Conservation (phyloP, 2,888 invertebrate genomes). For the Beris chalybata region DNA sequence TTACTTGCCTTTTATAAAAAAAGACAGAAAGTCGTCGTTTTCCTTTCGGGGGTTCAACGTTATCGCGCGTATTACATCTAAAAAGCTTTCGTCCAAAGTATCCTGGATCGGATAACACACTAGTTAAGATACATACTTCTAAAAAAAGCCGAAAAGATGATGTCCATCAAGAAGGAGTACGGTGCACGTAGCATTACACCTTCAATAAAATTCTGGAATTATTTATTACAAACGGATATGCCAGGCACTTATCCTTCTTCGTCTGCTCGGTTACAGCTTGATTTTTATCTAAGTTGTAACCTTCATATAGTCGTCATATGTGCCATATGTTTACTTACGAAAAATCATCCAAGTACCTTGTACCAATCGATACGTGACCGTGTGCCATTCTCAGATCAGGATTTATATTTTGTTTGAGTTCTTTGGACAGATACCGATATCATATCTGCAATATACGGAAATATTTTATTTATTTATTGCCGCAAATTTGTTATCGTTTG, state of each 20-base stretch:
- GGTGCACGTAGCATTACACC: slow-evolving; percentile 25
- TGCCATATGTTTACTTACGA: slow-evolving; percentile 21
- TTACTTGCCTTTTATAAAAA: no score
- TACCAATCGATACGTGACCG: slow-evolving; percentile 26
- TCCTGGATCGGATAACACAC: slow-evolving; percentile 1
- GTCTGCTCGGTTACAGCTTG: slow-evolving; percentile 4
- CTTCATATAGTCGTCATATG: slow-evolving; percentile 34
- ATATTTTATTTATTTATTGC: slow-evolving; percentile 40
- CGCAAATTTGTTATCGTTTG: slow-evolving; percentile 38
- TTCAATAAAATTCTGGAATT: slow-evolving; percentile 39
- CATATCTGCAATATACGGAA: slow-evolving; percentile 35
- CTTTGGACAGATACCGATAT: slow-evolving; percentile 38
- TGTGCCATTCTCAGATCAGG: slow-evolving; percentile 16
- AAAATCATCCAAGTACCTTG: slow-evolving; percentile 26
- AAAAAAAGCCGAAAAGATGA: slow-evolving; percentile 23
- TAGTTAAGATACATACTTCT: slow-evolving; percentile 4
- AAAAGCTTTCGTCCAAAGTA: slow-evolving; percentile 20
- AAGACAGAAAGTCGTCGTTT: neutral
- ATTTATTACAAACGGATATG: slow-evolving; percentile 37
- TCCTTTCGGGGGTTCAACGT: slow-evolving; percentile 2
- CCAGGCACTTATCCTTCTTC: slow-evolving; percentile 35
- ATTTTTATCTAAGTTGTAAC: slow-evolving; percentile 24
- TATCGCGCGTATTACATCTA: slow-evolving; percentile 27
- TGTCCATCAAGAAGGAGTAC: slow-evolving; percentile 19
- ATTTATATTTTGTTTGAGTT: slow-evolving; percentile 40